These are phyloP conservation scores for Sebastes steindachneri DNA, from an alignment of 2,797 vertebrate species.

Conservation along the genomic window DNA sequence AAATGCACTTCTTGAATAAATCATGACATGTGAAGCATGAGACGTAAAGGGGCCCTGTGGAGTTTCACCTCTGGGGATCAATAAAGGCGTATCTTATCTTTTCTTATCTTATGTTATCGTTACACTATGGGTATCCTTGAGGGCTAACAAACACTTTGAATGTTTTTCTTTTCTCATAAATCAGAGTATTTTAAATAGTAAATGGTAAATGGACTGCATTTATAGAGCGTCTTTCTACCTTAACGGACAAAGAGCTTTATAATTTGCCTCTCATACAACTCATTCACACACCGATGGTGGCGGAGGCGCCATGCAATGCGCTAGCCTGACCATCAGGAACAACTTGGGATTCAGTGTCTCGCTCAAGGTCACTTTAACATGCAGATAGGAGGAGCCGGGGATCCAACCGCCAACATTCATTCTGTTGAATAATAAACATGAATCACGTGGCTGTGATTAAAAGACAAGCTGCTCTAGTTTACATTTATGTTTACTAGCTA, in stretches of 20 bases:
- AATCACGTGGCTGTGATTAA: too few species aligned
- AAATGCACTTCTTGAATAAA: neutral
- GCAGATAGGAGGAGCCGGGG: too few species aligned
- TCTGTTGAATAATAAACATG: too few species aligned
- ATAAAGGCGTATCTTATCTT: neutral
- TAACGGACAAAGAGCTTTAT: neutral
- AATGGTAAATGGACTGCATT: neutral
- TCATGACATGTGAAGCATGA: neutral
- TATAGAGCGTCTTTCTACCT: neutral
- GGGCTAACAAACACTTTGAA: neutral
- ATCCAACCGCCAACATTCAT: too few species aligned
- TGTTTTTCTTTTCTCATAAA: neutral
- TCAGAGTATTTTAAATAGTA: neutral
- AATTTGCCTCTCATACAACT: too few species aligned
- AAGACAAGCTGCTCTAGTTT: neutral
- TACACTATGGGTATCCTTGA: neutral
- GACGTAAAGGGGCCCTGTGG: neutral
- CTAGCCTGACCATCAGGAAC: too few species aligned
- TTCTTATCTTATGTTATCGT: too few species aligned
- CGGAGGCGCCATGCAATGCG: too few species aligned
- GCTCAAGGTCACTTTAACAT: too few species aligned
- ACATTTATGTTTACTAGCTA: neutral
- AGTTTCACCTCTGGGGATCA: neutral
- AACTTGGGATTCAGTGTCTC: too few species aligned
- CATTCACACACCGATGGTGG: too few species aligned